These are phyloP conservation scores for Graptemys geographica DNA, from an alignment of 2,797 vertebrate species.

Conservation along the genomic window DNA sequence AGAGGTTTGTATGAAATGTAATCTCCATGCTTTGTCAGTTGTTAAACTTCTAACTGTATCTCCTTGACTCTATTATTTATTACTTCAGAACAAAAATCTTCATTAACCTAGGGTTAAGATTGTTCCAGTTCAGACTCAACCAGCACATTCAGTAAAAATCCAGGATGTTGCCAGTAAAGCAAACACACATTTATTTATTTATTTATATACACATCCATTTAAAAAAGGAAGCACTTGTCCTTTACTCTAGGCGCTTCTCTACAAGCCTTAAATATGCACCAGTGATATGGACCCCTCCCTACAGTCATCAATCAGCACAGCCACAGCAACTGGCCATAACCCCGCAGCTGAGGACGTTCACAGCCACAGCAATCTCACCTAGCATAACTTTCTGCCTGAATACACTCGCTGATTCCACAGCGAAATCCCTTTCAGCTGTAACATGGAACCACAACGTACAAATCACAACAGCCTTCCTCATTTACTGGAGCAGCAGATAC, in stretches of 20 bases:
- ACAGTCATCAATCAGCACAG: neutral
- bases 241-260: neutral
- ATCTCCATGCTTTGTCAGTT: neutral
- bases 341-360: neutral
- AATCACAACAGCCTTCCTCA: neutral
- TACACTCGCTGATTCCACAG: fast-evolving
- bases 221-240: neutral
- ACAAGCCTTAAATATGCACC: neutral
- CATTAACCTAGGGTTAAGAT: neutral
- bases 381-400: fast-evolving
- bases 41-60: neutral
- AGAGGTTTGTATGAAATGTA: neutral
- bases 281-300: neutral
- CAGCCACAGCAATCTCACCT: neutral
- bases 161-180: neutral
- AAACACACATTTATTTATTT: neutral
- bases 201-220: neutral
- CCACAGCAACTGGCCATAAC: neutral
- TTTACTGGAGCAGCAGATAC: neutral
- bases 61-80: neutral
- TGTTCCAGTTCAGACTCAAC: neutral
- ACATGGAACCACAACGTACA: neutral
- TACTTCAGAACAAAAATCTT: neutral
- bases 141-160: neutral
- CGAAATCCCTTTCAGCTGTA: fast-evolving